Base-by-base conservation (phyloP, 2,113 vertebrate species). In the Microcebus tavaratra region DNA sequence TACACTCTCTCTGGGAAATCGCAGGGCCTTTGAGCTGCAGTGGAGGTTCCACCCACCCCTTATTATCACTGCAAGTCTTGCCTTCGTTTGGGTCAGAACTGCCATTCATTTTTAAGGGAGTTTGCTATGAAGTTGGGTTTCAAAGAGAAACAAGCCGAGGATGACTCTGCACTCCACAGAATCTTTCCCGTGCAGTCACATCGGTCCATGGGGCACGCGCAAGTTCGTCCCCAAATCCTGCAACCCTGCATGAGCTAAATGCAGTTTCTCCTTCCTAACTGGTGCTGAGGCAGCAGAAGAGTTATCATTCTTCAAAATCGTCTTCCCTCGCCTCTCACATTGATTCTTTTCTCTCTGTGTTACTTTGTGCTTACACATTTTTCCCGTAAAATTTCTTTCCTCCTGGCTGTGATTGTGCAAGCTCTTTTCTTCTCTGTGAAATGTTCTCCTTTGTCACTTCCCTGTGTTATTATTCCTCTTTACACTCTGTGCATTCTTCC, bases 281-380 rank as follows among this genome's bases (percentile, higher is more conserved):
- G 45, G 17, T 50, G 31, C 78, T 48, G 10, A 87, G 65, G 31
- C 18, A 34, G 20, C 29, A 73, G 61, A 29, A 86, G 67, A 82
- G 18, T 15, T n/a, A 12, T 31, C 4, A 31, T 88, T 82, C 57
- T 31, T 87, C 48, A 59, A 53, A 67, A 27, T 87, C 85, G 23
- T 72, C 59, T 36, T 36, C 45, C 34, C 4, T 29, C 0, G 0
- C 15, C 34, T 57, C 42, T 70, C 50, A 5, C 20, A 3, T 18
- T 42, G 29, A 72, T 65, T 63, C 53, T 87, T 89, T 18, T 39
- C 36, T 61, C 14, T 79, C 75, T 78, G 31, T 36, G 57, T 88
- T 55, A 1, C 11, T 90, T 84, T 6, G 23, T 15, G 20, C 39
- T 53, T 31, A n/a, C 14, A 3, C 31, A 7, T 75, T 88, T 65